Conservation (phyloP, 2,797 vertebrate genomes). For the Buceros bicornis region DNA sequence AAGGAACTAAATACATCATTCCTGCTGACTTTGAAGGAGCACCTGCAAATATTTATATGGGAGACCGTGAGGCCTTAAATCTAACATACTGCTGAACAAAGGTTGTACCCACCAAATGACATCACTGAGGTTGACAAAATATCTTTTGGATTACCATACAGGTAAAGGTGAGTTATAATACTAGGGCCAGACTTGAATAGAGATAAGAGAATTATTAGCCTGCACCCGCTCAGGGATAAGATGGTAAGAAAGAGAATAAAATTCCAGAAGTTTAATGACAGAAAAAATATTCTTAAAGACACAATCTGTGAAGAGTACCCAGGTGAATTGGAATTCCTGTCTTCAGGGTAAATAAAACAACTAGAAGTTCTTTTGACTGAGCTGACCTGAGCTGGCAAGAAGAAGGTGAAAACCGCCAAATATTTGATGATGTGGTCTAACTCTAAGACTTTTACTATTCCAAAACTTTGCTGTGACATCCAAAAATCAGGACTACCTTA, state of each 20-base stretch:
- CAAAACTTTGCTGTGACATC: neutral
- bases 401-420: neutral
- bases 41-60: constrained; percentile 20
- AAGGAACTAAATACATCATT: constrained; percentile 29
- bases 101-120: neutral
- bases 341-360: neutral
- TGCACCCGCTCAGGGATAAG: neutral
- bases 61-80: neutral
- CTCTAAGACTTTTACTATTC: neutral
- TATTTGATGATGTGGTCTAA: neutral
- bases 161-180: neutral
- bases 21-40: constrained; percentile 1
- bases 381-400: neutral
- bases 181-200: neutral
- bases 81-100: neutral
- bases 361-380: neutral
- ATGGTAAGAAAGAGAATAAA: neutral
- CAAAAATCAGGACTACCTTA: neutral
- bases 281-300: neutral
- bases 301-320: neutral
- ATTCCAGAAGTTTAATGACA: neutral
- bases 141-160: neutral
- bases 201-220: neutral
- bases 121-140: neutral
- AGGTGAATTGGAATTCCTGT: neutral